Evolutionary conservation across 2,888 invertebrate genomes (phyloP), one percentile per base, ranked within the genome.

Genomic region (Yponomeuta malinellus): DNA sequence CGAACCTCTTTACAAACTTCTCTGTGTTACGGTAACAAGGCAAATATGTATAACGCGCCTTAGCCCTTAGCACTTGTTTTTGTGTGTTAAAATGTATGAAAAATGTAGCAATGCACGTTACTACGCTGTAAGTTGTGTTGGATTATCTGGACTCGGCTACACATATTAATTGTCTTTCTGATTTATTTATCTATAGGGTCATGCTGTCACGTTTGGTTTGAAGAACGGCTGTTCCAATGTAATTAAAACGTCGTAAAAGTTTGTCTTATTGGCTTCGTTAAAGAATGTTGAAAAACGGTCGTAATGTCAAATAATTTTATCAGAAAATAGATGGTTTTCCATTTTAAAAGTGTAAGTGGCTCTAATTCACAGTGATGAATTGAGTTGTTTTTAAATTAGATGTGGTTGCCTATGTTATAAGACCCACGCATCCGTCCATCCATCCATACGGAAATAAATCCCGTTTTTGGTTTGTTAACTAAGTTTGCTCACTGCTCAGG

Each of bases 221-320:
- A 70, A 73, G 74, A 73, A 72, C 73, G 70, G 71, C 69, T 71
- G 73, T 69, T 73, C 75, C 71, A 67, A 52, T 71, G 72, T 76
- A 78, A 76, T 78, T 76, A 76, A 74, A 74, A 74, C 73, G 75
- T 73, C 73, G 73, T 78, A 75, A 75, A 75, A 75, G 48, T 72
- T 73, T 74, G 73, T 75, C 75, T 75, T 74, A 69, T 73, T 74
- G 63, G 43, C 43, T 43, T 6, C 43, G 43, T 43, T 43, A 43
- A 15, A 59, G 12, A 12, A 59, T 59, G 52, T 59, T 59, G 15
- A 59, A 15, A 59, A 59, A 15, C 15, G 15, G 52, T 15, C 15
- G 52, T 4, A 15, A 5, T 59, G 15, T 15, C 52, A 59, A 12
- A 59, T 59, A 59, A 59, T 59, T 59, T 59, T 15, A 59, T 2